A percentile compares a stretch with the other conserved stretches of the same genome.
These are phyloP conservation scores for Eucidaris tribuloides DNA, from an alignment of 35 echinoderm and acorn worm species.

Conservation along the genomic window DNA sequence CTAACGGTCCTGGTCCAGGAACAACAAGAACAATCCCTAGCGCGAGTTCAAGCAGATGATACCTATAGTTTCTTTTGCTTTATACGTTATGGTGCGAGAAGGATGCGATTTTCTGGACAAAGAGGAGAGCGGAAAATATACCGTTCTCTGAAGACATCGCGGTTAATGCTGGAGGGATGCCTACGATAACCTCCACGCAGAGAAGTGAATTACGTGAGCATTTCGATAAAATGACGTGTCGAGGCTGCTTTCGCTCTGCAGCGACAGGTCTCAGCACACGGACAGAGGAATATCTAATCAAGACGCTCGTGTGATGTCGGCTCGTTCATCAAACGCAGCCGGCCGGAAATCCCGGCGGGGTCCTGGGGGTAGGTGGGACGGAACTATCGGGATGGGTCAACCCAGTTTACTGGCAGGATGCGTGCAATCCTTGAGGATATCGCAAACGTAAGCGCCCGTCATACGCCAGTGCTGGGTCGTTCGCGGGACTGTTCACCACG, in stretches of 20 bases:
- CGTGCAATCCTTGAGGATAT: constrained; percentile 74
- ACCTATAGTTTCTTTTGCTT: constrained; percentile 28
- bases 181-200: constrained; percentile 17
- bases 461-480: constrained; percentile 83
- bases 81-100: constrained; percentile 52
- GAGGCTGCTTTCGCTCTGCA: constrained; percentile 49
- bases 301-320: constrained; percentile 51
- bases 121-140: constrained; percentile 52
- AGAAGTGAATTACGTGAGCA: constrained; percentile 71
- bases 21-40: not conserved
- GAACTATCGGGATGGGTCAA: constrained; percentile 49
- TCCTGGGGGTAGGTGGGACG: constrained; percentile 77
- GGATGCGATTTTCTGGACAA: constrained; percentile 56
- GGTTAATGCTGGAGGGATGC: constrained; percentile 52
- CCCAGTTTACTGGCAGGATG: constrained; percentile 77
- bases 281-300: constrained; percentile 44
- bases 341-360: constrained; percentile 44
- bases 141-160: constrained; percentile 68
- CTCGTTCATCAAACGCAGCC: constrained; percentile 48
- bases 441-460: constrained; percentile 25
- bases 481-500: constrained; percentile 70
- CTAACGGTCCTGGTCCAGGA: not conserved
- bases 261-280: not conserved
- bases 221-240: constrained; percentile 70
- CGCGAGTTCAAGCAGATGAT: not conserved